These are phyloP conservation scores for Clarias magur DNA, from an alignment of 2,113 vertebrate species.

Conservation along the genomic window DNA sequence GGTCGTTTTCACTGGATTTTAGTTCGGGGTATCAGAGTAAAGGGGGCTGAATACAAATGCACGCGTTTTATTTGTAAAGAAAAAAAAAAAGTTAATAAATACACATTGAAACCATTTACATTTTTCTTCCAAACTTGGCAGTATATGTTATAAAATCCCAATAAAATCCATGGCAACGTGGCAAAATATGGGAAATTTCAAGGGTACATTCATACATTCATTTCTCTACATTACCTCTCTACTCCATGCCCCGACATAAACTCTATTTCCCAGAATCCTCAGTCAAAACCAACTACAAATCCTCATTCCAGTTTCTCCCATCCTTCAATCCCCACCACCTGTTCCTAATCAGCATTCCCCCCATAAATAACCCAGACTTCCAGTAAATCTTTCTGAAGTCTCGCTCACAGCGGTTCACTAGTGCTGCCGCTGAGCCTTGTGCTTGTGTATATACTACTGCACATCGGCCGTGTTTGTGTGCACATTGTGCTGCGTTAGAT, in stretches of 20 bases:
- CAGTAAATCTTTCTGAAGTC: neutral
- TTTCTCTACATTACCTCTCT: neutral
- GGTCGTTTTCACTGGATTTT: no score
- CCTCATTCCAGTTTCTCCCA: neutral
- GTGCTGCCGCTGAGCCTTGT: neutral
- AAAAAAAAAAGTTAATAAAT: no score
- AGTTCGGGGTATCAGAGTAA: no score
- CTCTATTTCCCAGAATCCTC: neutral
- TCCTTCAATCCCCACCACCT: neutral
- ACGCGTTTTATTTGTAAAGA: no score
- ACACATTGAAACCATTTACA: no score
- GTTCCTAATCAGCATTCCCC: neutral
- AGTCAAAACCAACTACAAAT: neutral
- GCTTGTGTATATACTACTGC: neutral
- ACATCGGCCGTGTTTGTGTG: neutral
- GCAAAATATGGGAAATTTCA: no score
- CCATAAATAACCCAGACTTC: neutral
- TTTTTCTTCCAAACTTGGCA: no score
- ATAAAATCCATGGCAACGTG: no score
- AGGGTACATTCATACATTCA: neutral
- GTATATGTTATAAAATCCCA: no score
- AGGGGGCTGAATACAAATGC: no score
- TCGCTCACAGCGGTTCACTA: neutral
- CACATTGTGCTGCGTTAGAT: neutral
- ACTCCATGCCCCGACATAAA: neutral